Evolutionary conservation across 2,797 vertebrate genomes (phyloP).

Genomic region (Oophaga sylvatica): DNA sequence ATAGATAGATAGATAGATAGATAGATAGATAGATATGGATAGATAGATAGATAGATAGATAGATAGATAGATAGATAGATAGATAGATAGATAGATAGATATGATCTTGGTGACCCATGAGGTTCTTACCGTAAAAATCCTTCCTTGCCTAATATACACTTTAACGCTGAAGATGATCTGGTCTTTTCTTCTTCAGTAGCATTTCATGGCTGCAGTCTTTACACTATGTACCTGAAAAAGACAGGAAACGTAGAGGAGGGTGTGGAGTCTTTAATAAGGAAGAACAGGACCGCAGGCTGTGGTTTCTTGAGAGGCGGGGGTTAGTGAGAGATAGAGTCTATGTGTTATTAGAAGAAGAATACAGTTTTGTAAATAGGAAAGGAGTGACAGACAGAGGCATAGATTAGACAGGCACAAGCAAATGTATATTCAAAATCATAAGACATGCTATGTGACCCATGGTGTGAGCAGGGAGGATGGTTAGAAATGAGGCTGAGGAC

Average conservation of each 20-base stretch:
- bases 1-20: no score
- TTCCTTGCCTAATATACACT: not conserved
- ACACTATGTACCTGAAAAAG: constrained; percentile 49
- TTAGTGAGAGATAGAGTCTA: constrained; percentile 10
- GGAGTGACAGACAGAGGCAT: constrained; percentile 17
- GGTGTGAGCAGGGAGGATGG: constrained; percentile 1
- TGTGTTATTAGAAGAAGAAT: constrained; percentile 27
- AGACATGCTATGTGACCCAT: not conserved
- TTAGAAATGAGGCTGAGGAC: not conserved
- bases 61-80: not conserved
- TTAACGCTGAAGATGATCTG: not conserved
- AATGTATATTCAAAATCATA: not conserved
- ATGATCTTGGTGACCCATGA: not conserved
- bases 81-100: not conserved
- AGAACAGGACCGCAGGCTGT: constrained; percentile 60
- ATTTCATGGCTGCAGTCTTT: constrained; percentile 29
- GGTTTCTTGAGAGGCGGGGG: constrained; percentile 54
- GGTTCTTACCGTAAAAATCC: not conserved
- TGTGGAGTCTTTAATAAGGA: constrained; percentile 59
- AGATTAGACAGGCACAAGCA: constrained; percentile 26
- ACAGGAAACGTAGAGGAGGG: constrained; percentile 58
- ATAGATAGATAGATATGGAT: not conserved
- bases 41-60: constrained; percentile 6
- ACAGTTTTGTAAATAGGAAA: constrained; percentile 14
- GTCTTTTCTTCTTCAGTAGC: constrained; percentile 14